Evolutionary conservation across 2,888 invertebrate species (phyloP).

Genomic region (Lymantria monacha): DNA sequence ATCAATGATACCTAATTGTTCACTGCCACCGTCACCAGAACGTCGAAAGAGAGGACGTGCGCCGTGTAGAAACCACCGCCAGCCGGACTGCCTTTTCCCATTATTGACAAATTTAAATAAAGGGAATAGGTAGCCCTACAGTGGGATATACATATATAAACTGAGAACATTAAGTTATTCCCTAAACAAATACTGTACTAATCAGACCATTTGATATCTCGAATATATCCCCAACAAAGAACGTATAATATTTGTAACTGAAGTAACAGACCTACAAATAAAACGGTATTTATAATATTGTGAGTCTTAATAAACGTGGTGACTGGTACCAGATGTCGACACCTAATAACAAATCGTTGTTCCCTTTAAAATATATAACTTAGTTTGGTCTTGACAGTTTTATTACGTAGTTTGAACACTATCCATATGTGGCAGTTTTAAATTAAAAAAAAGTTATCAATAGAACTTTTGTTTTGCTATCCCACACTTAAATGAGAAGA

Average conservation of each 20-base stretch:
- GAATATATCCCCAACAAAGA: conserved; percentile 3
- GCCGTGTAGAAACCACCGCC: too few species aligned
- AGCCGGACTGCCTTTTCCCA: too few species aligned
- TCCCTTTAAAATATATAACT: conserved; percentile 39
- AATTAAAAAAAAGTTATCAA: conserved; percentile 37
- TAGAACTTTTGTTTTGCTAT: conserved; percentile 14
- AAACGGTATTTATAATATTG: conserved; percentile 25
- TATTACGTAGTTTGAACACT: conserved; percentile 39
- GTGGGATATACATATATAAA: too few species aligned
- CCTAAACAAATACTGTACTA: too few species aligned
- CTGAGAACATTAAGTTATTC: too few species aligned
- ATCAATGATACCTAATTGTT: too few species aligned
- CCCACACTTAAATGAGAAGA: conserved; percentile 21
- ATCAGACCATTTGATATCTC: too few species aligned
- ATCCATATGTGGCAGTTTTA: conserved; percentile 27
- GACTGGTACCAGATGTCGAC: conserved; percentile 49
- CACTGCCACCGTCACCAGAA: too few species aligned
- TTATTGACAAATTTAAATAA: too few species aligned
- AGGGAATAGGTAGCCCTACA: too few species aligned
- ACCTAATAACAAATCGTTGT: conserved; percentile 47
- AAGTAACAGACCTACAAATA: conserved; percentile 14
- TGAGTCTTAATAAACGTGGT: conserved; percentile 40
- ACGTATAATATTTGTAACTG: conserved; percentile 4
- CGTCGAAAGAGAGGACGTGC: too few species aligned
- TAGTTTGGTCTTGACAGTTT: conserved; percentile 50